phyloP scores from a whole-genome alignment of 2,797 vertebrate species.

The Emys orbicularis region DNA sequence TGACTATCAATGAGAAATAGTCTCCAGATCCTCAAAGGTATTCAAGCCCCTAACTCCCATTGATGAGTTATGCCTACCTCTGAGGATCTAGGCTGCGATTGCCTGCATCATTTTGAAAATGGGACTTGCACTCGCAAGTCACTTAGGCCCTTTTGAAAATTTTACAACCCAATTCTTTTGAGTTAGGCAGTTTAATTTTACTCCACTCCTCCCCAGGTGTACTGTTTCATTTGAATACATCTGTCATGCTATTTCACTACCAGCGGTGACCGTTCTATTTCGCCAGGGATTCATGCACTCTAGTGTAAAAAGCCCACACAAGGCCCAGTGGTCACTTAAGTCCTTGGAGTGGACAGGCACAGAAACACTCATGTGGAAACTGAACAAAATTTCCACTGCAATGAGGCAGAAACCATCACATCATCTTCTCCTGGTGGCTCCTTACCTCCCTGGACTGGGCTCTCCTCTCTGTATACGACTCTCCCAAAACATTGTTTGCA shows the following conservation, averaged over 20 bases:
- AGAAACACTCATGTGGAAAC: no score
- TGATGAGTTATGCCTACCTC: background rate
- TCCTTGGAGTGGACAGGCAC: background rate
- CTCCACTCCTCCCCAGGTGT: no score
- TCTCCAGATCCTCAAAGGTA: background rate
- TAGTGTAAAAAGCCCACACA: background rate
- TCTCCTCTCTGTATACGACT: no score
- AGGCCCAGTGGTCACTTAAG: background rate
- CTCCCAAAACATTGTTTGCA: no score
- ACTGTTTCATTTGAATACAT: background rate
- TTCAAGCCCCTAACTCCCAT: background rate
- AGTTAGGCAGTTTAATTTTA: background rate
- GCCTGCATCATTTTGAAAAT: background rate
- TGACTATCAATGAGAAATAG: no score
- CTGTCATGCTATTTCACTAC: background rate
- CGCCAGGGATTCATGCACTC: background rate
- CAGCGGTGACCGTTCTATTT: no score
- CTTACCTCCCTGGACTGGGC: no score
- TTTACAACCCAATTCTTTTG: background rate
- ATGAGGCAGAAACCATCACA: no score
- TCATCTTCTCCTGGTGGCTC: no score
- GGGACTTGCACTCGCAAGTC: background rate
- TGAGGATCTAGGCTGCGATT: background rate
- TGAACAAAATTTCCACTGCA: no score
- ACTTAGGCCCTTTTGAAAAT: background rate